Evolutionary conservation across 1,140 invertebrate species (phyloP).

Genomic region (Pseudomyrmex concolor): DNA sequence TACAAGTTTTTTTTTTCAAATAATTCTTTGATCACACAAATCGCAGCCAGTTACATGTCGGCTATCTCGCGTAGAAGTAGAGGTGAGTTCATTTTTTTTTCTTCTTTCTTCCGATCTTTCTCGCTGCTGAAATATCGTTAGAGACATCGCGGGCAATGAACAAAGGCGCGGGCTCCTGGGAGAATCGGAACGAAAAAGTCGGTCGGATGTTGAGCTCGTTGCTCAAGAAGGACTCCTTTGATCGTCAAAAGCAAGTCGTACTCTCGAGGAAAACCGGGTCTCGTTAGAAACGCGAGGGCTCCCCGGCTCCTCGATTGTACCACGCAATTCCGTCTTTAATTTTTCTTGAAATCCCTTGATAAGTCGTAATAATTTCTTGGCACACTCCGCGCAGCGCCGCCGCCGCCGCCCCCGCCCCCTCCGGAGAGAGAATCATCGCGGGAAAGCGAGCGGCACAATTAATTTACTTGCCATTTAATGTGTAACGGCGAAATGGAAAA

Average conservation of each 20-base stretch:
- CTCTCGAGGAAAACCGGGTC: constrained; percentile 57
- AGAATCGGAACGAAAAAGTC: constrained; percentile 38
- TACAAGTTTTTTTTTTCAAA: background rate
- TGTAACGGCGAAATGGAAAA: constrained; percentile 40
- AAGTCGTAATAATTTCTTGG: constrained; percentile 49
- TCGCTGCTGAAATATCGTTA: constrained; percentile 44
- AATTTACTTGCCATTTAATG: constrained; percentile 51
- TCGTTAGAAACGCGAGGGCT: constrained; percentile 57
- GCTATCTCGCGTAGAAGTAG: background rate
- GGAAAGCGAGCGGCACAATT: constrained; percentile 43
- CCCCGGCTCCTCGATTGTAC: background rate
- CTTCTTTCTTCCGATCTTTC: background rate
- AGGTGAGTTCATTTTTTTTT: background rate
- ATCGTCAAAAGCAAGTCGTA: constrained; percentile 44
- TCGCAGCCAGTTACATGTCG: background rate
- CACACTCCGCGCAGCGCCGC: constrained; percentile 19
- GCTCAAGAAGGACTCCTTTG: constrained; percentile 49
- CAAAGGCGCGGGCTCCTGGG: background rate
- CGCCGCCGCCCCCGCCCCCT: background rate
- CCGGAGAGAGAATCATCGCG: constrained; percentile 16
- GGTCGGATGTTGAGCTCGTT: constrained; percentile 42
- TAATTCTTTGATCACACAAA: background rate
- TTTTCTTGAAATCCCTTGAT: constrained; percentile 51
- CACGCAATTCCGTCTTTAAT: constrained; percentile 44
- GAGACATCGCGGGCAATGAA: constrained; percentile 58